These are phyloP conservation scores for Protonibea diacanthus DNA, from an alignment of 2,797 vertebrate species.

Conservation along the genomic window DNA sequence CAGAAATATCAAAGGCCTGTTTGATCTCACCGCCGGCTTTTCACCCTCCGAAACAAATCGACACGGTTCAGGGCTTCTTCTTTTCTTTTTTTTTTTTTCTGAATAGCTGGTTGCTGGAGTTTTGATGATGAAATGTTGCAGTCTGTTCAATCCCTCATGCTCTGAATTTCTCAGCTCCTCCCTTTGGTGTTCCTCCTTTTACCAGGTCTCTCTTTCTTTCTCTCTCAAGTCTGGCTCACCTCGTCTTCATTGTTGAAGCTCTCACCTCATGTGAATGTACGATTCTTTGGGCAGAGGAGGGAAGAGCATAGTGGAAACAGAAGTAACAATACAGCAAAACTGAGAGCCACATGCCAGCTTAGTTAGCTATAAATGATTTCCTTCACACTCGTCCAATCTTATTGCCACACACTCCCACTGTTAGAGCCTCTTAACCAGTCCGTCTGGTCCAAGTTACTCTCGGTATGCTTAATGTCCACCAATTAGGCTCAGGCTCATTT, in stretches of 20 bases:
- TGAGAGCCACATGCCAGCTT: slow-evolving; percentile 49
- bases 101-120: slow-evolving; percentile 72
- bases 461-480: slow-evolving; percentile 67
- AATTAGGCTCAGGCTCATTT: slow-evolving; percentile 76
- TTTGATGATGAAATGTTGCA: slow-evolving; percentile 82
- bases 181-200: slow-evolving; percentile 52
- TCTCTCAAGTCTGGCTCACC: slow-evolving; percentile 37
- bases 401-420: slow-evolving; percentile 54
- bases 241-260: slow-evolving; percentile 38
- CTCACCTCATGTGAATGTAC: slow-evolving; percentile 21
- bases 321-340: slow-evolving; percentile 33
- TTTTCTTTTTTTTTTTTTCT: slow-evolving; percentile 27
- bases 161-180: slow-evolving; percentile 61
- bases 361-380: slow-evolving; percentile 52
- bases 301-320: neutral
- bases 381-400: slow-evolving; percentile 52
- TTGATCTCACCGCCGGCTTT: slow-evolving; percentile 76
- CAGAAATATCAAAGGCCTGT: slow-evolving; percentile 81
- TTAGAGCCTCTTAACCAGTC: slow-evolving; percentile 59
- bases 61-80: slow-evolving; percentile 60
- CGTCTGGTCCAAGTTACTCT: slow-evolving; percentile 64
- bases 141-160: slow-evolving; percentile 63
- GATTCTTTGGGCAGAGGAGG: slow-evolving; percentile 13
- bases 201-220: slow-evolving; percentile 12
- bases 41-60: slow-evolving; percentile 79